Percentiles rank a stretch among this genome's conserved stretches.
Evolutionary conservation across 2,888 invertebrate genomes (phyloP).

Genomic region (Caradrina clavipalpis): DNA sequence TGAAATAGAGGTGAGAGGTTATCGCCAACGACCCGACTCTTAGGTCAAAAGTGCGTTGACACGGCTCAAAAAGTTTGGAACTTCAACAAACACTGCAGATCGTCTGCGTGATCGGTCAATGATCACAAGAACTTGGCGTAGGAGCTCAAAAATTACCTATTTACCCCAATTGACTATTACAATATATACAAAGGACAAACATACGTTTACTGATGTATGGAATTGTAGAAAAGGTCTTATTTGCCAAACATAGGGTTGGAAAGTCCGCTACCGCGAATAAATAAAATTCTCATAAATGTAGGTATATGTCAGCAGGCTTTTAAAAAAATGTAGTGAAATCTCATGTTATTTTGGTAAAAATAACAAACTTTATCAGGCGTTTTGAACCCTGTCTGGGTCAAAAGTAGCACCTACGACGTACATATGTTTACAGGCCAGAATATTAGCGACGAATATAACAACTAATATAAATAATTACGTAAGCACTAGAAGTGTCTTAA

Average conservation of each 20-base stretch:
- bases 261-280: background rate
- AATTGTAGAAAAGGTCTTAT: background rate
- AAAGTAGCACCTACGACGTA: conserved; percentile 2
- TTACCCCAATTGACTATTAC: conserved; percentile 42
- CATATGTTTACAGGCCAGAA: conserved; percentile 7
- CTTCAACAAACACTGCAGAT: background rate
- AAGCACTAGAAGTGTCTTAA: conserved; percentile 6
- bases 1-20: conserved; percentile 1
- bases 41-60: conserved; percentile 40
- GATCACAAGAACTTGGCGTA: conserved; percentile 23
- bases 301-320: background rate
- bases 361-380: background rate
- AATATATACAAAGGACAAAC: conserved; percentile 18
- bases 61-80: conserved; percentile 13
- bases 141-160: conserved; percentile 27
- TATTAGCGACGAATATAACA: conserved; percentile 2
- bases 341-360: background rate
- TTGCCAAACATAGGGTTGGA: background rate
- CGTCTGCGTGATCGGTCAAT: conserved; percentile 51
- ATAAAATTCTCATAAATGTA: background rate
- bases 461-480: conserved; percentile 3
- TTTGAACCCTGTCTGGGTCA: background rate
- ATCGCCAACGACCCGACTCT: conserved; percentile 23
- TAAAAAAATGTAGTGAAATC: background rate
- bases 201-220: background rate